These are phyloP conservation scores for Hapalemur alaotrensis DNA, from an alignment of 2,797 vertebrate genomes.

Conservation along the genomic window DNA sequence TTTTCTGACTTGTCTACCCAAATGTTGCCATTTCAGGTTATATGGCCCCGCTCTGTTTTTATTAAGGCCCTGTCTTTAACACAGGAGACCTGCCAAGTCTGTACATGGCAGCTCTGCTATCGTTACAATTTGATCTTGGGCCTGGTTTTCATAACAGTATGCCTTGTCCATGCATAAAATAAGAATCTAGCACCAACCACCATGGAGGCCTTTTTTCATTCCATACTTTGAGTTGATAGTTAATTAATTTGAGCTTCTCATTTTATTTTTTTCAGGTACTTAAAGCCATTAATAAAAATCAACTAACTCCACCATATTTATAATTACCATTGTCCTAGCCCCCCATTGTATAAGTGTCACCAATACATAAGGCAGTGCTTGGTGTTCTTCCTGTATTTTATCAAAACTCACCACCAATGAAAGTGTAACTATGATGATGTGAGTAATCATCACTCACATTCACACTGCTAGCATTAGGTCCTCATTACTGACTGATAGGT, in stretches of 20 bases:
- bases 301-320: neutral
- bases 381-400: neutral
- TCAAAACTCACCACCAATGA: neutral
- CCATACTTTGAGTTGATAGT: neutral
- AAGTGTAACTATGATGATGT: neutral
- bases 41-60: neutral
- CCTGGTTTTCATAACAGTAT: neutral
- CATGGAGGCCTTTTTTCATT: neutral
- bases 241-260: neutral
- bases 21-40: neutral
- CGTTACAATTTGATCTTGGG: neutral
- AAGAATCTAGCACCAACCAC: neutral
- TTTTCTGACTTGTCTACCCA: neutral
- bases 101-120: neutral
- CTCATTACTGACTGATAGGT: neutral
- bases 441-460: neutral
- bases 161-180: neutral
- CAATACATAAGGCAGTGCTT: neutral
- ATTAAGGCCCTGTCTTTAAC: neutral
- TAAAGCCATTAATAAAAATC: neutral
- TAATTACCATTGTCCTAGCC: neutral
- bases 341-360: neutral
- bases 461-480: neutral
- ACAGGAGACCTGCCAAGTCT: neutral
- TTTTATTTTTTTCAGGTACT: neutral